Evolutionary conservation across 2,113 vertebrate species (phyloP), one percentile per base, ranked within the genome.

Genomic region (Atlantisia rogersi): DNA sequence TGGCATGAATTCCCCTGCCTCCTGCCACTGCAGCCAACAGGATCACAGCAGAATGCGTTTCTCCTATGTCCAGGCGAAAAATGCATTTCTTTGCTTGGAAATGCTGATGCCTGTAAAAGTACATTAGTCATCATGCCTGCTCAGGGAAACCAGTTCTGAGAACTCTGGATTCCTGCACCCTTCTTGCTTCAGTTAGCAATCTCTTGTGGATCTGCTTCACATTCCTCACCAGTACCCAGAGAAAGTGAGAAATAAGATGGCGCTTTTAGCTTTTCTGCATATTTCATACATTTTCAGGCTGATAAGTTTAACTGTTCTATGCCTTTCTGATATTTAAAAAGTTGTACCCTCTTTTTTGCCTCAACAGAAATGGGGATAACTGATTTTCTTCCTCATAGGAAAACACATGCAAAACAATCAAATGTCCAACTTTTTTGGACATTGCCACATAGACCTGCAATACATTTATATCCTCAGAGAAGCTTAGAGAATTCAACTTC

Each of bases 31-130:
- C 69, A 91, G 86, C 81, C 86, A 92, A 46, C 21, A 40, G 73
- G 90, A 92, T 93, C 90, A 86, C 82, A 95, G 90, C 73, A 95
- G 80, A 42, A 75, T 73, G 62, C 22, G 50, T 40, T 87, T 91
- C 71, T 93, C 77, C 37, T 28, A 18, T 58, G 50, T 85, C 59
- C 91, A 94, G 86, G 48, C 75, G 67, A 96, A 76, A 58, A 86
- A 48, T 26, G 14, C 13, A 19, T 4, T 12, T 3, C 93, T 95
- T 91, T 85, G 44, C 86, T 83, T 96, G 69, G 86, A 94, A 92
- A 42, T 85, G 77, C 44, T 87, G 58, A 78, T 88, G 74, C 58
- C 55, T 89, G n/a, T 76, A 91, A 42, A 92, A 92, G 44, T 62
- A 69, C 40, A 64, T 94, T 86, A 95, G 60, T 90, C 88, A 94